phyloP scores from a whole-genome alignment of 1,140 invertebrate genomes.

The Pseudomyrmex flavicornis region DNA sequence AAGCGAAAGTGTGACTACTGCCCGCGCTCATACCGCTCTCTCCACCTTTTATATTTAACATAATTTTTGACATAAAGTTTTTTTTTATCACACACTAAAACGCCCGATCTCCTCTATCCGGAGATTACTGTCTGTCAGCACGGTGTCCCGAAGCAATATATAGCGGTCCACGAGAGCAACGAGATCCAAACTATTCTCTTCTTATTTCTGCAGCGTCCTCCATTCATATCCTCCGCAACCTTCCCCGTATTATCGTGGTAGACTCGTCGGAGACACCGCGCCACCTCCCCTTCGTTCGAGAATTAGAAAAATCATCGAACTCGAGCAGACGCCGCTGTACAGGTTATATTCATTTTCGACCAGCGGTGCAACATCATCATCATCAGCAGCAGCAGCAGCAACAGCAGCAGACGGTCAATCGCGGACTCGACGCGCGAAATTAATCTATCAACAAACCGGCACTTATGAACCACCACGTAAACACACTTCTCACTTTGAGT shows the following conservation, averaged over 20 bases:
- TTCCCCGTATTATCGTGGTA: conserved; percentile 12
- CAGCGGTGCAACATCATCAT: conserved; percentile 2
- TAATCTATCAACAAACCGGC: conserved; percentile 1
- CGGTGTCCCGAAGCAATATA: conserved; percentile 29
- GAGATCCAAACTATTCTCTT: neutral
- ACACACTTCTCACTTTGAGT: conserved; percentile 48
- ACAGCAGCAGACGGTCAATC: conserved; percentile 10
- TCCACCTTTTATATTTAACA: conserved; percentile 51
- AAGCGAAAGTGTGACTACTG: conserved; percentile 41
- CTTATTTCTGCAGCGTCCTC: conserved; percentile 2
- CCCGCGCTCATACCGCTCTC: conserved; percentile 21
- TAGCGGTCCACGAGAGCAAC: neutral
- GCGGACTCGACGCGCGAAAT: conserved; percentile 1
- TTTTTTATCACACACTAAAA: conserved; percentile 75
- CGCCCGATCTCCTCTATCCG: conserved; percentile 11
- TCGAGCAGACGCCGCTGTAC: conserved; percentile 45
- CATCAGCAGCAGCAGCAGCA: conserved; percentile 2
- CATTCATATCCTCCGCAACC: conserved; percentile 37
- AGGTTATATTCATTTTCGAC: conserved; percentile 39
- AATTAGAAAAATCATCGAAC: conserved; percentile 18
- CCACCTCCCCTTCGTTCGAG: conserved; percentile 51
- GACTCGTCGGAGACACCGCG: conserved; percentile 45
- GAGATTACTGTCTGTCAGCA: conserved; percentile 36
- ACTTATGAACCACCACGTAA: conserved; percentile 30
- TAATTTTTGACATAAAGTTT: conserved; percentile 67